Evolutionary conservation across 2,113 vertebrate species (phyloP).

Genomic region (Elephantulus edwardii): DNA sequence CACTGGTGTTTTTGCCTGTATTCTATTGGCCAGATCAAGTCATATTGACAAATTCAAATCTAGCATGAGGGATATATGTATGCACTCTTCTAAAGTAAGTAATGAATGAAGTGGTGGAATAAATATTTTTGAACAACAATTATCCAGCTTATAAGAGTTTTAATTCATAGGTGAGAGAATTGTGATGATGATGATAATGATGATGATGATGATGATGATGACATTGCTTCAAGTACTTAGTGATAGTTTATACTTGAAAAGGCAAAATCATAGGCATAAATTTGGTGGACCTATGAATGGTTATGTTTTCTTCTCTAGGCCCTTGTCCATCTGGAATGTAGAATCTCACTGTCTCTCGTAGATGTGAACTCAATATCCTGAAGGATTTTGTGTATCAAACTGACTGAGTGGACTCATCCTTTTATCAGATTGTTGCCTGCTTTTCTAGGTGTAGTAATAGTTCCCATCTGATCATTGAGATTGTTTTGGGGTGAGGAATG

Average conservation of each 20-base stretch:
- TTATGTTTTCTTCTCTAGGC: neutral
- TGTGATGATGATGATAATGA: neutral
- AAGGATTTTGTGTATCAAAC: neutral
- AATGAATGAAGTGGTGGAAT: neutral
- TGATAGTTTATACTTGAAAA: neutral
- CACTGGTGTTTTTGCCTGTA: neutral
- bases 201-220: neutral
- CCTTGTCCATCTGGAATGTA: neutral
- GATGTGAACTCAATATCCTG: neutral
- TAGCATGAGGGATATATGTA: neutral
- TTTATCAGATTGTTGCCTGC: neutral
- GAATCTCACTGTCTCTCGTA: neutral
- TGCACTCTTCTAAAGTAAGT: neutral
- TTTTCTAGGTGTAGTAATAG: neutral
- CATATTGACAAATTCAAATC: neutral
- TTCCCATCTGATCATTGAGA: neutral
- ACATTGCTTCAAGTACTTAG: neutral
- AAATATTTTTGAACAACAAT: neutral
- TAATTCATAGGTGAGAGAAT: neutral
- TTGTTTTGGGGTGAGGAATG: neutral
- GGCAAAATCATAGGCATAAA: conserved; percentile 2
- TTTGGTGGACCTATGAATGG: neutral
- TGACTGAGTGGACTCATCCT: neutral
- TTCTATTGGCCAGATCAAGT: neutral
- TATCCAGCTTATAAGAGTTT: neutral